These are phyloP conservation scores for Neomorphus geoffroyi DNA, from an alignment of 2,797 vertebrate species.

Conservation along the genomic window DNA sequence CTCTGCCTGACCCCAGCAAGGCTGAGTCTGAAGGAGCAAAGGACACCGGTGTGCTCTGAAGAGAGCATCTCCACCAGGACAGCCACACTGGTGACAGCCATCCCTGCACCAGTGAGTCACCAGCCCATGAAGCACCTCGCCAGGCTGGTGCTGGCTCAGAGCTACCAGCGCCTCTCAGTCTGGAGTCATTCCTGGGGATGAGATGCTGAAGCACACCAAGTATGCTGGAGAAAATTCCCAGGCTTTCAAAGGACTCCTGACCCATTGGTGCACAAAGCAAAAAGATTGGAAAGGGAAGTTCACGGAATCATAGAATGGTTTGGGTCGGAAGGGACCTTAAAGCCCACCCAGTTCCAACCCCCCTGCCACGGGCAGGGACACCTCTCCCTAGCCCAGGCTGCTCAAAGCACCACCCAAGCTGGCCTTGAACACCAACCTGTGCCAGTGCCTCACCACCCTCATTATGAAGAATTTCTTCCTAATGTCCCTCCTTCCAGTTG, in stretches of 20 bases:
- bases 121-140: background rate
- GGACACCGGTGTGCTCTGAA: accelerated
- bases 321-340: too few species aligned
- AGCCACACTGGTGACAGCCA: background rate
- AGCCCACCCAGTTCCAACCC: too few species aligned
- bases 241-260: background rate
- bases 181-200: background rate
- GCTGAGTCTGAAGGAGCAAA: background rate
- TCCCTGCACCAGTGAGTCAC: background rate
- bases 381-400: too few species aligned
- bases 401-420: too few species aligned
- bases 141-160: accelerated
- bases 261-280: accelerated
- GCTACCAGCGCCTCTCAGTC: background rate
- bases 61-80: background rate
- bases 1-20: background rate
- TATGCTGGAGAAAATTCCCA: background rate
- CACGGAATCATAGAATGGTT: too few species aligned
- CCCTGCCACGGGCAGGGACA: too few species aligned
- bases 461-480: too few species aligned
- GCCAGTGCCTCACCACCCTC: too few species aligned
- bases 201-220: background rate
- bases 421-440: too few species aligned
- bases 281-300: background rate
- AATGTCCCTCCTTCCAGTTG: too few species aligned